Evolutionary conservation across 2,888 invertebrate species (phyloP).

Genomic region (Busseola fusca): DNA sequence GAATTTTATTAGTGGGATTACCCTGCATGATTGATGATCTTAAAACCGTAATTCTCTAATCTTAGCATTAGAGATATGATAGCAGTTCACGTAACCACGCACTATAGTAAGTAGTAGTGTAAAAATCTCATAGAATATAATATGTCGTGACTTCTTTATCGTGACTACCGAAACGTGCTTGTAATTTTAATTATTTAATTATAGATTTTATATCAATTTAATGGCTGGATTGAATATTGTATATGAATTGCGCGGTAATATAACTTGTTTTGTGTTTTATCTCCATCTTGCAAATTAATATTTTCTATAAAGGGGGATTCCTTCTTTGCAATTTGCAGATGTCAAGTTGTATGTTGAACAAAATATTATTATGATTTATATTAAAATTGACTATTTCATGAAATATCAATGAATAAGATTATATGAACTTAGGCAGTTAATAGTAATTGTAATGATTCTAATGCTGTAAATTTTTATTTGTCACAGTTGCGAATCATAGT

Average conservation of each 20-base stretch:
- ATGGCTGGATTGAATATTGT: slow-evolving; percentile 8
- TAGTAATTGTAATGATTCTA: too few species aligned
- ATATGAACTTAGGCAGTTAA: too few species aligned
- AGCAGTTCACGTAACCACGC: slow-evolving; percentile 7
- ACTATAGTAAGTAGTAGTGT: slow-evolving; percentile 24
- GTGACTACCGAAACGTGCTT: slow-evolving; percentile 4
- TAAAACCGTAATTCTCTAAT: slow-evolving; percentile 31
- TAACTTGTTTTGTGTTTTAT: neutral
- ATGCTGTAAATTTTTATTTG: neutral
- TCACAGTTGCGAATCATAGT: neutral
- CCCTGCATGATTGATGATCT: slow-evolving; percentile 38
- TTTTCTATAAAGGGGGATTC: neutral
- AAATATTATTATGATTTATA: neutral
- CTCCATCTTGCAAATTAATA: neutral
- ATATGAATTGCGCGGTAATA: slow-evolving; percentile 1
- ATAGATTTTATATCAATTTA: slow-evolving; percentile 8
- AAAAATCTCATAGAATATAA: neutral
- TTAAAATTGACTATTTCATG: neutral
- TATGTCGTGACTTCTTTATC: slow-evolving; percentile 19
- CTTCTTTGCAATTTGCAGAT: neutral
- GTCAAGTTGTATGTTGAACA: neutral
- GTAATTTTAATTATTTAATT: slow-evolving; percentile 22
- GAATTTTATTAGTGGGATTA: slow-evolving; percentile 12
- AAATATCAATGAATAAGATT: too few species aligned
- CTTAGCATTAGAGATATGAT: slow-evolving; percentile 37